These are phyloP conservation scores for Callospermophilus lateralis DNA, from an alignment of 2,113 vertebrate genomes.

Conservation along the genomic window DNA sequence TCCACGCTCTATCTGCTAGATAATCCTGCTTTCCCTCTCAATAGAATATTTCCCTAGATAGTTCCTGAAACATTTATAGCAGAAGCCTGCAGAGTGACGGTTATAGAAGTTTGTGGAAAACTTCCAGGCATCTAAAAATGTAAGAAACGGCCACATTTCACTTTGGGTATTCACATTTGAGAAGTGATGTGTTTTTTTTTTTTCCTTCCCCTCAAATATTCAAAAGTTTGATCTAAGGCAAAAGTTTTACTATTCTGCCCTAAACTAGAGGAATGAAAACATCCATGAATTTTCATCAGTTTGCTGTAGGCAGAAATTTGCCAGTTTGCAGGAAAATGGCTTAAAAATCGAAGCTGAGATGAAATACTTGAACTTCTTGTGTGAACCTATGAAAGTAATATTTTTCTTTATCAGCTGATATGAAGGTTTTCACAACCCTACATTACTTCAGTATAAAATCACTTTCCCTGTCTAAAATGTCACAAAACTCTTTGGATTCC, in stretches of 20 bases:
- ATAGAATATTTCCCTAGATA: constrained; percentile 83
- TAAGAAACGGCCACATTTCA: constrained; percentile 83
- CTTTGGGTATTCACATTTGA: constrained; percentile 82
- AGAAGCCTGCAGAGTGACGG: constrained; percentile 81
- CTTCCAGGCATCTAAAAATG: constrained; percentile 84
- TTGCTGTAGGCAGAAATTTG: constrained; percentile 84
- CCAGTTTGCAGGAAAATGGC: constrained; percentile 83
- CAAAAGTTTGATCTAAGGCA: constrained; percentile 84
- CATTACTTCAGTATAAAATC: constrained; percentile 73
- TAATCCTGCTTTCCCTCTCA: constrained; percentile 80
- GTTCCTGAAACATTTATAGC: constrained; percentile 84
- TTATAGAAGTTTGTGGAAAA: constrained; percentile 84
- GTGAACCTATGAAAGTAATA: constrained; percentile 83
- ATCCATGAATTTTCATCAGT: constrained; percentile 85
- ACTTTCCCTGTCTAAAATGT: constrained; percentile 74
- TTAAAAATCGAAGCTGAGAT: constrained; percentile 81
- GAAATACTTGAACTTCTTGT: constrained; percentile 84
- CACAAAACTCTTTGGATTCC: constrained; percentile 64
- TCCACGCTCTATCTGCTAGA: constrained; percentile 82
- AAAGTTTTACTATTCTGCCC: constrained; percentile 84
- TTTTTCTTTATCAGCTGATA: constrained; percentile 83
- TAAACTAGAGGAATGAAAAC: constrained; percentile 81
- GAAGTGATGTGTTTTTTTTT: constrained; percentile 64
- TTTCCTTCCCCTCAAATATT: constrained; percentile 74
- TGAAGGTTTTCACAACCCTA: constrained; percentile 74